These are phyloP conservation scores for Chamaetylas fuelleborni DNA, from an alignment of 2,113 vertebrate genomes.

Conservation along the genomic window DNA sequence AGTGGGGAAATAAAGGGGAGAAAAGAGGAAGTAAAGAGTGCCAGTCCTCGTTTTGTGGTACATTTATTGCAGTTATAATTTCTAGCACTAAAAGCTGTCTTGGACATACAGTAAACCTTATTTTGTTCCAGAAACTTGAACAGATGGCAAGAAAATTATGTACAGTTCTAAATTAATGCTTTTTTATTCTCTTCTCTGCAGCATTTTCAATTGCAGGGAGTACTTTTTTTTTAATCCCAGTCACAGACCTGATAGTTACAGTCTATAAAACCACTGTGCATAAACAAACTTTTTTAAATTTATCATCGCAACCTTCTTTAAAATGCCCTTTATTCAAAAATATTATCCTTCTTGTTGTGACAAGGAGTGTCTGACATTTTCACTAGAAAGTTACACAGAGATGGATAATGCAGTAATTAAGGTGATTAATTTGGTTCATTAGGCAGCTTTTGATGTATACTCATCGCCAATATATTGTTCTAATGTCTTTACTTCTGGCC, in stretches of 20 bases:
- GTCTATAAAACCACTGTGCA: neutral
- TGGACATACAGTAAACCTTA: neutral
- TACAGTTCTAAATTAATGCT: neutral
- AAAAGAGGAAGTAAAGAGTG: neutral
- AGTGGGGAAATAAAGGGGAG: neutral
- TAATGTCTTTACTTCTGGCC: neutral
- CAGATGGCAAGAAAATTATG: slow-evolving; percentile 42
- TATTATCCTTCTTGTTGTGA: neutral
- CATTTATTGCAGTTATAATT: neutral
- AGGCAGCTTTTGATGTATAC: neutral
- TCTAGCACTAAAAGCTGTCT: neutral
- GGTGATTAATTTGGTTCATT: slow-evolving; percentile 19
- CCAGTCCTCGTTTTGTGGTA: neutral
- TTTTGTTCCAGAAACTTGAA: neutral
- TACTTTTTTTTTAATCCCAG: neutral
- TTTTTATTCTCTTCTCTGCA: neutral
- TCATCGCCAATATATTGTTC: neutral
- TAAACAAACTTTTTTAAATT: neutral
- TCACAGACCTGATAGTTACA: neutral
- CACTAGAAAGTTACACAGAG: neutral
- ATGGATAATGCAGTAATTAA: slow-evolving; percentile 14
- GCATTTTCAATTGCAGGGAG: neutral
- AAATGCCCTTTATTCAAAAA: neutral
- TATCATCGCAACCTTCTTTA: neutral
- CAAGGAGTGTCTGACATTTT: neutral